phyloP scores from a whole-genome alignment of 2,797 vertebrate genomes.

The Champsocephalus esox region DNA sequence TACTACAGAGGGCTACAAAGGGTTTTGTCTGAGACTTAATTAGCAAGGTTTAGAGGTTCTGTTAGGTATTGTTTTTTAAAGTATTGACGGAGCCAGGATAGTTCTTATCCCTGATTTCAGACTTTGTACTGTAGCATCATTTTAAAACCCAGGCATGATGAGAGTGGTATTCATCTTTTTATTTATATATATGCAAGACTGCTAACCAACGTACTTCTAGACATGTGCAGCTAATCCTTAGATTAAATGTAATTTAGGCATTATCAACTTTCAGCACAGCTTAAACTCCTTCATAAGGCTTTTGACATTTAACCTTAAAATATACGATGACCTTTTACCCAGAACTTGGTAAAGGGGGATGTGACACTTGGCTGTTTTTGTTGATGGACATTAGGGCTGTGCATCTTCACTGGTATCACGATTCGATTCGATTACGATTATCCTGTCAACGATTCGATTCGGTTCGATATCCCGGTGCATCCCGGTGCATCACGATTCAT shows the following conservation, averaged over 20 bases:
- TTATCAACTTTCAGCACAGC: background rate
- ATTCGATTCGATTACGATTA: too few relatives aligned
- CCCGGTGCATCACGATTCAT: too few relatives aligned
- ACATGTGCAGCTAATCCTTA: background rate
- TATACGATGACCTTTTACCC: background rate
- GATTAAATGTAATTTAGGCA: too few relatives aligned
- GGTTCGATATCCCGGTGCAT: too few relatives aligned
- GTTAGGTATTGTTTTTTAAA: too few relatives aligned
- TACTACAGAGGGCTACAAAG: background rate
- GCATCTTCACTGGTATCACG: too few relatives aligned
- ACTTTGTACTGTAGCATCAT: too few relatives aligned
- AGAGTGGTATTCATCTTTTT: background rate
- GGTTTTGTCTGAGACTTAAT: background rate
- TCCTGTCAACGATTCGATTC: too few relatives aligned
- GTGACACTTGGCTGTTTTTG: background rate
- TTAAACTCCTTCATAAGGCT: background rate
- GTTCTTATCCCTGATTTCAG: too few relatives aligned
- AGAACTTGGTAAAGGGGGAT: background rate
- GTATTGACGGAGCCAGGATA: too few relatives aligned
- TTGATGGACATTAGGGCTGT: background rate
- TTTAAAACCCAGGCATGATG: too few relatives aligned
- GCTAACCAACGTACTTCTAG: background rate
- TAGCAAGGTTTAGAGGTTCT: background rate
- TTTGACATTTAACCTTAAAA: background rate
- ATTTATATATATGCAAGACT: background rate